Conservation (phyloP, 2,797 vertebrate species). For the Epinephelus coioides region DNA sequence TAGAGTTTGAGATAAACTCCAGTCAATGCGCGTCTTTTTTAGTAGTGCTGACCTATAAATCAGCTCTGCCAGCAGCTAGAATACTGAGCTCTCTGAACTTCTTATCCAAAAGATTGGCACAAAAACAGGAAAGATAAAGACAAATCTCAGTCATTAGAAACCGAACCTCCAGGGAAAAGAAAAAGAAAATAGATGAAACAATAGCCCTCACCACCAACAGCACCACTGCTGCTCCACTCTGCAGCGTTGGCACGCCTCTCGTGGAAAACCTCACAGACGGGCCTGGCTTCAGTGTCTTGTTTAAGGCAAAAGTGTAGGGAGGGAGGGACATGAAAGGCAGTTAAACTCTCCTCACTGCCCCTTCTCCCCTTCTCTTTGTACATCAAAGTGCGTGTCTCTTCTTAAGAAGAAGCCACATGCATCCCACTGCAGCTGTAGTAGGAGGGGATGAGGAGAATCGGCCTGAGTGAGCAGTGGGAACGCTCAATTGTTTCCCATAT, state of each 20-base stretch:
- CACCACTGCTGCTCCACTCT: slow-evolving; percentile 26
- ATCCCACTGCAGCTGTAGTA: slow-evolving; percentile 50
- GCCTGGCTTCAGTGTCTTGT: slow-evolving; percentile 56
- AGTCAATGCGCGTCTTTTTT: background rate
- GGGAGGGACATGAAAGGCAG: slow-evolving; percentile 57
- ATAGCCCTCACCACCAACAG: slow-evolving; percentile 28
- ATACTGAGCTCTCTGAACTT: slow-evolving; percentile 35
- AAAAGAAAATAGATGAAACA: slow-evolving; percentile 57
- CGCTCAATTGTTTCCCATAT: slow-evolving; percentile 76
- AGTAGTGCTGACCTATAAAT: slow-evolving; percentile 40
- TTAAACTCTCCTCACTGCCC: slow-evolving; percentile 57
- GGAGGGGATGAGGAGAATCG: slow-evolving; percentile 54
- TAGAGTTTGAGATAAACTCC: background rate
- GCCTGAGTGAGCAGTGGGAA: slow-evolving; percentile 33
- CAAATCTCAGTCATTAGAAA: slow-evolving; percentile 48
- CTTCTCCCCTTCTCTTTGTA: slow-evolving; percentile 50
- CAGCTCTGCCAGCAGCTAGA: slow-evolving; percentile 17
- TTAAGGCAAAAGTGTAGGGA: slow-evolving; percentile 45
- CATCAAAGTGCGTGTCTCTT: slow-evolving; percentile 65
- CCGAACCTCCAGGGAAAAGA: slow-evolving; percentile 22
- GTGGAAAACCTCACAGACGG: slow-evolving; percentile 54
- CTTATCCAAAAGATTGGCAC: slow-evolving; percentile 25
- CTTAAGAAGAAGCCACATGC: slow-evolving; percentile 46
- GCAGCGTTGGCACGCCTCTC: slow-evolving; percentile 45
- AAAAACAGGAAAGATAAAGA: slow-evolving; percentile 4